Percentiles rank a stretch among this genome's conserved stretches.
phyloP scores from a whole-genome alignment of 2,888 invertebrate species.

The Heliconius ethilla region DNA sequence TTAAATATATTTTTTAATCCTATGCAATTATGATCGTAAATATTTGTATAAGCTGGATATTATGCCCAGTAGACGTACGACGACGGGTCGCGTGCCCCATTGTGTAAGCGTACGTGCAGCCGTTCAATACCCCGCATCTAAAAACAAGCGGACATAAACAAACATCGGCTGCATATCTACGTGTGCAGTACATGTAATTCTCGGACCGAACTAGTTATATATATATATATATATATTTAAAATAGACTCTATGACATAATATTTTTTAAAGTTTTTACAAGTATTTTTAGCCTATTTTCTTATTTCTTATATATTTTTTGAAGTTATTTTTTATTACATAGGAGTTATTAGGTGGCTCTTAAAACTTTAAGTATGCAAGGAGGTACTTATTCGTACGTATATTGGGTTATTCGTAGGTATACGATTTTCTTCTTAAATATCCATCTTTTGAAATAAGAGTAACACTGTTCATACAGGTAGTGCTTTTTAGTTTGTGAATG shows the following conservation, averaged over 20 bases:
- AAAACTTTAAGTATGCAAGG: too few relatives aligned
- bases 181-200: neutral
- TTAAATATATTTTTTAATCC: neutral
- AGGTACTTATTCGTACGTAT: too few relatives aligned
- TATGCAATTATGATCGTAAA: neutral
- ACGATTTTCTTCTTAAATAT: too few relatives aligned
- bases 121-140: slow-evolving; percentile 44
- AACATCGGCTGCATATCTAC: slow-evolving; percentile 30
- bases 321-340: neutral
- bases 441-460: too few relatives aligned
- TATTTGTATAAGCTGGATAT: slow-evolving; percentile 27
- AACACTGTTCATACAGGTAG: too few relatives aligned
- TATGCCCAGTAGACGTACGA: slow-evolving; percentile 38
- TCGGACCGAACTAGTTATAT: neutral
- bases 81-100: slow-evolving; percentile 40
- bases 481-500: too few relatives aligned
- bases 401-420: too few relatives aligned
- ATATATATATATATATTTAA: neutral
- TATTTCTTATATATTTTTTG: neutral
- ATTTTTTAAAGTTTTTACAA: neutral
- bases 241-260: neutral
- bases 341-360: neutral
- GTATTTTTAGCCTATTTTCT: neutral
- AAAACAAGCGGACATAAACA: slow-evolving; percentile 43
- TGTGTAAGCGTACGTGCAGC: slow-evolving; percentile 42